Base-by-base conservation (phyloP, 1,140 invertebrate species). In the Coenobita brevimanus region DNA sequence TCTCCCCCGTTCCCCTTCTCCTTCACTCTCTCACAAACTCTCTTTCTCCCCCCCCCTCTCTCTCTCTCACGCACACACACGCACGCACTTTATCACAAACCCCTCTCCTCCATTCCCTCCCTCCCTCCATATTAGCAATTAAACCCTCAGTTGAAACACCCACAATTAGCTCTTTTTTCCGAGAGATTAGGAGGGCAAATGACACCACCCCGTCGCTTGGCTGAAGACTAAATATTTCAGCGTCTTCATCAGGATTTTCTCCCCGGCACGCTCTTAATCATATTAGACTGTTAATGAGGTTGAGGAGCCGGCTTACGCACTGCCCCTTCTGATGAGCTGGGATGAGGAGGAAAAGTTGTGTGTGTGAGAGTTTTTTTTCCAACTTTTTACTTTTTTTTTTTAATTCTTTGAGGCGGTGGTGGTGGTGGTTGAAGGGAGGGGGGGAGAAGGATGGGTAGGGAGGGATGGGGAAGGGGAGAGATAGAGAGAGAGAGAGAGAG, bases 251-350 rank as follows among this genome's bases (percentile, higher is more conserved):
- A 82, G 43, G 62, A 21, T 82, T 82, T 82, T 82, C 80, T 41
- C 62, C 80, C 64, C 62, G 50, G 80, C 80, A 50, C 62, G 80
- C 36, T 82, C 64, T 82, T 82, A 82, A 82, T 82, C 80, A 71
- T 71, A 82, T 82, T 82, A 82, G 64, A 67, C 21, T 43, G 80
- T 10, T 71, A 82, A 82, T 71, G 80, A 82, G 80, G 38, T 64
- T 50, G 54, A 71, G 30, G 46, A 43, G 82, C 30, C 43, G 60
- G 13, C 60, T 73, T 67, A 57, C 46, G 36, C 82, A 13, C 69
- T 67, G 33, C 30, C 43, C 67, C 67, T 33, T 36, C 43, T 69
- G 64, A 50, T 64, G 62, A 82, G 79, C 60, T 41, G 64, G 64
- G 64, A 0, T 13, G 4, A 33, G 64, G 2, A 69, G 4, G 24